These are phyloP conservation scores for Eulemur rubriventer DNA, from an alignment of 2,797 vertebrate species.

Conservation along the genomic window DNA sequence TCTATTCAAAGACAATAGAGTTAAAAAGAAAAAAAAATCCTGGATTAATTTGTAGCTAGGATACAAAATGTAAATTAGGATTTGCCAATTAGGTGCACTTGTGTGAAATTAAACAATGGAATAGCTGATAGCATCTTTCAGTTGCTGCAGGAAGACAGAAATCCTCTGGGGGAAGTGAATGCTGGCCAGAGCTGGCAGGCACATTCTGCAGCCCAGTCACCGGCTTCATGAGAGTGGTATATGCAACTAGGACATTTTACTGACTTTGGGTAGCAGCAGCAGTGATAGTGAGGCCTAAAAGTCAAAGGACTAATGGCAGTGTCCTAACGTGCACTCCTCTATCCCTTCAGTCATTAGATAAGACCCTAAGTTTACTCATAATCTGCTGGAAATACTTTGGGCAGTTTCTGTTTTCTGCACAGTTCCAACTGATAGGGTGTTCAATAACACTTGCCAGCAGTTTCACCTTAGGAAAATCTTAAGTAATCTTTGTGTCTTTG, in stretches of 20 bases:
- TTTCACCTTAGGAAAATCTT: background rate
- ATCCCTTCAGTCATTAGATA: background rate
- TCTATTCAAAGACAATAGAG: background rate
- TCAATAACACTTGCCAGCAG: background rate
- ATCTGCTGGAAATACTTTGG: background rate
- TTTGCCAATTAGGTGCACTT: background rate
- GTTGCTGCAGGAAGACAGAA: background rate
- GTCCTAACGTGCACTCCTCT: background rate
- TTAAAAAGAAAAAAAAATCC: background rate
- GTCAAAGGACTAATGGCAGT: background rate
- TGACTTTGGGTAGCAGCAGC: background rate
- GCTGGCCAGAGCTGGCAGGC: accelerated
- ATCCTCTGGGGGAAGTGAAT: background rate
- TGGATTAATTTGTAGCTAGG: background rate
- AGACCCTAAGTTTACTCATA: background rate
- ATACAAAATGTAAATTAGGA: background rate
- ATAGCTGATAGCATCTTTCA: background rate
- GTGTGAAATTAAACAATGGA: background rate
- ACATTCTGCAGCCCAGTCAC: background rate
- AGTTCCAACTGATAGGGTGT: background rate
- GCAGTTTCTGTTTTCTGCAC: background rate
- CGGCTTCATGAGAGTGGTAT: background rate
- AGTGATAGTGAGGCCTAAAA: background rate
- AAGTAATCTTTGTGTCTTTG: background rate
- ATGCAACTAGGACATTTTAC: too few species aligned